Conservation (phyloP, 2,113 vertebrate genomes). For the Cathartes aura region DNA sequence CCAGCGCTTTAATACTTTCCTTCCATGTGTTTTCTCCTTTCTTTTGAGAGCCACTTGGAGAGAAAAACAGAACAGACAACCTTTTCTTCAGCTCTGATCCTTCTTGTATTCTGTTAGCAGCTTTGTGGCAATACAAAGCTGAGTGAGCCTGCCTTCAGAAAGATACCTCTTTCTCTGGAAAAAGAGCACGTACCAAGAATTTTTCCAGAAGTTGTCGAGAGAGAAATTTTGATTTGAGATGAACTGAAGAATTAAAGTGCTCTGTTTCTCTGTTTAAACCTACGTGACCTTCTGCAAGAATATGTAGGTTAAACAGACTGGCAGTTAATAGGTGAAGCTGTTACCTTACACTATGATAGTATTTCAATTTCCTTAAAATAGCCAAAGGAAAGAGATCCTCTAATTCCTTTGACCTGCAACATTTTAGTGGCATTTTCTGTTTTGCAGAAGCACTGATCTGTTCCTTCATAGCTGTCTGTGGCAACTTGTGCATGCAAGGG, state of each 20-base stretch:
- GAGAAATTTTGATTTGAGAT: no score
- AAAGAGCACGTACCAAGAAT: background rate
- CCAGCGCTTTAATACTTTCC: background rate
- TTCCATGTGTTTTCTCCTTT: background rate
- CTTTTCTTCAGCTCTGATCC: background rate
- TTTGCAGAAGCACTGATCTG: background rate
- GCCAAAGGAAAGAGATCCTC: background rate
- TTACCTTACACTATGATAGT: background rate
- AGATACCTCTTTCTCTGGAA: background rate
- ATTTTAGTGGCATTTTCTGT: background rate
- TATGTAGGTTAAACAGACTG: background rate
- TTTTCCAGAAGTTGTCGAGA: background rate
- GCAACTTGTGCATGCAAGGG: background rate
- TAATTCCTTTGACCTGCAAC: background rate
- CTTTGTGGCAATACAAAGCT: background rate
- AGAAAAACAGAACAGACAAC: background rate
- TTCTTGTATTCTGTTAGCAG: background rate
- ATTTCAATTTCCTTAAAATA: background rate
- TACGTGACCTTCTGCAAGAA: fast-evolving
- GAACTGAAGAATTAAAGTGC: background rate
- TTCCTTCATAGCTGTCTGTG: background rate
- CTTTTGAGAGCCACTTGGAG: background rate
- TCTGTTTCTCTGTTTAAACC: background rate
- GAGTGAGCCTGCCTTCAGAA: background rate
- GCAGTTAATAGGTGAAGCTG: background rate